phyloP scores from a whole-genome alignment of 2,113 vertebrate genomes.

The Muscicapa adusta region DNA sequence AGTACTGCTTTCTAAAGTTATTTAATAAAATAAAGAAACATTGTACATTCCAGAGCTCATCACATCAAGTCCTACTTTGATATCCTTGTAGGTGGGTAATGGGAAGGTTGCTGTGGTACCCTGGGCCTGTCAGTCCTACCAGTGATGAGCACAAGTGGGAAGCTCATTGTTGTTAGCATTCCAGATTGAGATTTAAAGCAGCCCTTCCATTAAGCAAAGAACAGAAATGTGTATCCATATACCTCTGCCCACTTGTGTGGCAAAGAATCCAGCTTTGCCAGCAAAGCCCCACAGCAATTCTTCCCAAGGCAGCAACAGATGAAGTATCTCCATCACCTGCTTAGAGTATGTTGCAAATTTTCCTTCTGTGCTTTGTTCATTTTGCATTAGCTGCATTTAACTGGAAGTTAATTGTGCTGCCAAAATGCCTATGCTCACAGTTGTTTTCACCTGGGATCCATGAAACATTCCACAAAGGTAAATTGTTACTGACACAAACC shows the following conservation, averaged over 20 bases:
- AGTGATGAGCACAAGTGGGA: not conserved
- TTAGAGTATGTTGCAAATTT: fast-evolving
- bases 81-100: not conserved
- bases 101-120: not conserved
- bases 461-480: not conserved
- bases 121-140: not conserved
- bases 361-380: not conserved
- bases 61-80: not conserved
- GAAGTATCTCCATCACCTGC: not conserved
- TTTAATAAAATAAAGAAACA: not conserved
- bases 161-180: not conserved
- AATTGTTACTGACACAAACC: not conserved
- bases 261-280: not conserved
- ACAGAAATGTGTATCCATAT: fast-evolving
- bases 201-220: not conserved
- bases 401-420: not conserved
- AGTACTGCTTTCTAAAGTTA: not conserved
- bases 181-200: not conserved
- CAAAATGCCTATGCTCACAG: not conserved
- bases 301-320: not conserved
- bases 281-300: not conserved
- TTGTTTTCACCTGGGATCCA: not conserved
- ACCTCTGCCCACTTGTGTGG: not conserved
- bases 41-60: not conserved
- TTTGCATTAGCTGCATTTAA: not conserved